These are phyloP conservation scores for Sarcophaga peregrina DNA, from an alignment of 1,140 invertebrate genomes.

Conservation along the genomic window DNA sequence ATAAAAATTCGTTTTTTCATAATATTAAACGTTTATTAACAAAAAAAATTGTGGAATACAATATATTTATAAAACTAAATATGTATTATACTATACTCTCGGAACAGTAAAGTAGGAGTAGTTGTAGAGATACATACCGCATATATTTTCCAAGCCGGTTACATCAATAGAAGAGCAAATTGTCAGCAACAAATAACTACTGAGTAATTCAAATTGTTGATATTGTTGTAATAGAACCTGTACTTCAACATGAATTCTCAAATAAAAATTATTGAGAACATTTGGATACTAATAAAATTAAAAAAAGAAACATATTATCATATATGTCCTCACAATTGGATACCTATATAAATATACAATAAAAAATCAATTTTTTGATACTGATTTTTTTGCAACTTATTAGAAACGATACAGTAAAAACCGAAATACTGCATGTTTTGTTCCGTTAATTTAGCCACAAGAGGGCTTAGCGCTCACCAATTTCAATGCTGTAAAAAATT, in stretches of 20 bases:
- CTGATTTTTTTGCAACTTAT: too few relatives aligned
- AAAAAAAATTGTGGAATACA: too few relatives aligned
- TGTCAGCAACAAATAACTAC: background rate
- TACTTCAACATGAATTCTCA: background rate
- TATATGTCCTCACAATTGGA: background rate
- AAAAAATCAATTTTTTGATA: background rate
- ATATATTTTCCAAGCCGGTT: slow-evolving; percentile 15
- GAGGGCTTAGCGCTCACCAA: too few relatives aligned
- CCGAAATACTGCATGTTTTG: background rate
- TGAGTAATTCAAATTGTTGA: background rate
- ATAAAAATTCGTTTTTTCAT: too few relatives aligned
- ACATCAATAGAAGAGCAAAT: background rate
- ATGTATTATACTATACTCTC: background rate
- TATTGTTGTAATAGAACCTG: background rate
- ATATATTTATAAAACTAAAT: too few relatives aligned
- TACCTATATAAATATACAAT: background rate
- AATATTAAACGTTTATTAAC: too few relatives aligned
- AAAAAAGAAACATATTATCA: too few relatives aligned
- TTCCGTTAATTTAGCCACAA: too few relatives aligned
- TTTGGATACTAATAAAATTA: background rate
- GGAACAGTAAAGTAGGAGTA: slow-evolving; percentile 32
- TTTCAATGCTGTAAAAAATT: slow-evolving; percentile 26
- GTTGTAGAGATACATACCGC: slow-evolving; percentile 32
- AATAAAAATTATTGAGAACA: background rate
- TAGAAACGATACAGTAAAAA: background rate